phyloP scores from a whole-genome alignment of 2,797 vertebrate genomes.

The Gallinago stenura region DNA sequence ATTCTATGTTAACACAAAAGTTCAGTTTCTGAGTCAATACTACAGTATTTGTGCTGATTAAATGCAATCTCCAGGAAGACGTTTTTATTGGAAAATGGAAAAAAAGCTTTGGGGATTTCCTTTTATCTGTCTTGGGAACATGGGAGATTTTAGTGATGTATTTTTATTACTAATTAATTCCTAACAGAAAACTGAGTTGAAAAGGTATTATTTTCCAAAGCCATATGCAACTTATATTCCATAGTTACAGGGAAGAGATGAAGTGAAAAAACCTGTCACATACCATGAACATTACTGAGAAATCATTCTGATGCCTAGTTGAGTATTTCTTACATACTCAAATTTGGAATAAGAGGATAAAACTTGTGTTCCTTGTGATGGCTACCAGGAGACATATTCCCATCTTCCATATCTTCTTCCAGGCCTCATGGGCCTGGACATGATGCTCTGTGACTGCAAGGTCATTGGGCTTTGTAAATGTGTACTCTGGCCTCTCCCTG shows the following conservation, averaged over 20 bases:
- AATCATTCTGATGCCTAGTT: neutral
- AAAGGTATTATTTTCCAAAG: neutral
- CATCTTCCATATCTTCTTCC: neutral
- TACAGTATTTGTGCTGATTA: neutral
- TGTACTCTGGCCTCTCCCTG: neutral
- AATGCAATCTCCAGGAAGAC: neutral
- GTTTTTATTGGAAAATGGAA: neutral
- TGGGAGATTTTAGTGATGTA: neutral
- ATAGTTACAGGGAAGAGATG: neutral
- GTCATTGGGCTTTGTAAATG: neutral
- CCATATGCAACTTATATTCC: neutral
- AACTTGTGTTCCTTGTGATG: neutral
- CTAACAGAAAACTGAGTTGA: neutral
- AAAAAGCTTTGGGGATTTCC: neutral
- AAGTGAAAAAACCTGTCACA: neutral
- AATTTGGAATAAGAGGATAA: neutral
- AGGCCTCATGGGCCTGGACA: neutral
- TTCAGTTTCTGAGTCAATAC: neutral
- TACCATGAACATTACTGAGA: neutral
- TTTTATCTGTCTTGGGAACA: neutral
- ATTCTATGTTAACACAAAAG: neutral
- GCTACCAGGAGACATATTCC: neutral
- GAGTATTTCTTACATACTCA: neutral
- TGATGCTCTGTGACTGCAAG: neutral
- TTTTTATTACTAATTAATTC: neutral